A percentile compares a stretch with the other conserved stretches of the same genome.
These are phyloP conservation scores for Thera obeliscata DNA, from an alignment of 2,888 invertebrate species.

Conservation along the genomic window DNA sequence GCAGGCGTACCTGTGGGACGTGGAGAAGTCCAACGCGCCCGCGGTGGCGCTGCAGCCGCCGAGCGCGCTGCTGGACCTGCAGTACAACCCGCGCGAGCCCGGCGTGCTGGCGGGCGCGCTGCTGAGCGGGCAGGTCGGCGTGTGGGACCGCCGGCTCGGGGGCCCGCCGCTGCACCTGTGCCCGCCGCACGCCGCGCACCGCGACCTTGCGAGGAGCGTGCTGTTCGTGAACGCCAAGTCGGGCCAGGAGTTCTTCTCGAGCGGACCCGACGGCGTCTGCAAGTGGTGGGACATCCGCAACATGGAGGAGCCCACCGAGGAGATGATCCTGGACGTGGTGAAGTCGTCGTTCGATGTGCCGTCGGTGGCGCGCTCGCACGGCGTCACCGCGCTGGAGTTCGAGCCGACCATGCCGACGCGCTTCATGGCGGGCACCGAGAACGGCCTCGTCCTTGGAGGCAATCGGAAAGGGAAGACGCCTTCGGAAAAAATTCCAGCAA, in stretches of 20 bases:
- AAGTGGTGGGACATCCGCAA: slow-evolving; percentile 92
- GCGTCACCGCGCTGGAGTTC: slow-evolving; percentile 87
- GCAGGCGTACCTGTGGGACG: slow-evolving; percentile 91
- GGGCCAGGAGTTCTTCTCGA: slow-evolving; percentile 96
- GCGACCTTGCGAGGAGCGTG: slow-evolving; percentile 93
- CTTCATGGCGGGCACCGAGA: slow-evolving; percentile 89
- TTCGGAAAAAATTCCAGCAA: slow-evolving; percentile 85
- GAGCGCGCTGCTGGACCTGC: slow-evolving; percentile 89
- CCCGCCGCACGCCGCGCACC: slow-evolving; percentile 90
- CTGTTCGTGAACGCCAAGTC: slow-evolving; percentile 96
- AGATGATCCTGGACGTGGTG: slow-evolving; percentile 87
- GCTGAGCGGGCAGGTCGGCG: slow-evolving; percentile 86
- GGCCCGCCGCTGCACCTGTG: slow-evolving; percentile 37
- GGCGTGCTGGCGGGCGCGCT: slow-evolving; percentile 88
- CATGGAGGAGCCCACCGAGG: slow-evolving; percentile 86
- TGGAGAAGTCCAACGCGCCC: slow-evolving; percentile 93
- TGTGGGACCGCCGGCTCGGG: slow-evolving; percentile 92
- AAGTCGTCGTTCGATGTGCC: slow-evolving; percentile 79
- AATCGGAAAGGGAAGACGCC: slow-evolving; percentile 89
- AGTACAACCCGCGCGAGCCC: slow-evolving; percentile 93
- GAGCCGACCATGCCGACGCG: slow-evolving; percentile 90
- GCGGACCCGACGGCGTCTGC: slow-evolving; percentile 94
- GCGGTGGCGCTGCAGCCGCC: slow-evolving; percentile 87
- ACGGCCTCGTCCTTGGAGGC: slow-evolving; percentile 86
- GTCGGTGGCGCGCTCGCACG: slow-evolving; percentile 82